These are phyloP conservation scores for Ramphastos sulfuratus DNA, from an alignment of 2,113 vertebrate species.

Conservation along the genomic window DNA sequence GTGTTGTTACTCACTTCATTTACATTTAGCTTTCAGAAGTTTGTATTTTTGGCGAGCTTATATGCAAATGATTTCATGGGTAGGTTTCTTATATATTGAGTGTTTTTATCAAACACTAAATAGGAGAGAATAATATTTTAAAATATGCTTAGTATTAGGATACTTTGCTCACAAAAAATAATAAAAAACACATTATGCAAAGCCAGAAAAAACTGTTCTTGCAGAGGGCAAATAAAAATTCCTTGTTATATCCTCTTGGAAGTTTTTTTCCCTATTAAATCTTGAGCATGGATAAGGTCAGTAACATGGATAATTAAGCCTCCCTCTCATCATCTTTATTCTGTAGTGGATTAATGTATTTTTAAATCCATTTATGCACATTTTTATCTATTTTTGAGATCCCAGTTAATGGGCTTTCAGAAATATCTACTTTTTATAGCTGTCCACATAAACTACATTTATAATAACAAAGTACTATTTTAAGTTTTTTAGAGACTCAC, in stretches of 20 bases:
- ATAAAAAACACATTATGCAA: neutral
- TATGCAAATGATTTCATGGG: neutral
- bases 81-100: neutral
- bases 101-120: neutral
- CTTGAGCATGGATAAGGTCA: neutral
- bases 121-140: neutral
- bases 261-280: conserved; percentile 11
- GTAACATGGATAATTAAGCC: neutral
- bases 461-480: conserved; percentile 16
- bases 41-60: neutral
- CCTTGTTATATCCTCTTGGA: neutral
- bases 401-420: conserved; percentile 22
- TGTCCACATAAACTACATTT: neutral
- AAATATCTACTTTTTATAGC: neutral
- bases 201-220: neutral
- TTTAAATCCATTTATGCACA: conserved; percentile 6
- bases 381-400: conserved; percentile 43
- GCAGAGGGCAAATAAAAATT: neutral
- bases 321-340: neutral
- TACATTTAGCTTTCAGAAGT: conserved; percentile 12
- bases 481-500: neutral
- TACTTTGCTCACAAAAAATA: neutral
- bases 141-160: neutral
- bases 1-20: conserved; percentile 9
- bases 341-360: neutral